These are phyloP conservation scores for Macaca nemestrina DNA, from an alignment of 2,113 vertebrate species.

Conservation along the genomic window DNA sequence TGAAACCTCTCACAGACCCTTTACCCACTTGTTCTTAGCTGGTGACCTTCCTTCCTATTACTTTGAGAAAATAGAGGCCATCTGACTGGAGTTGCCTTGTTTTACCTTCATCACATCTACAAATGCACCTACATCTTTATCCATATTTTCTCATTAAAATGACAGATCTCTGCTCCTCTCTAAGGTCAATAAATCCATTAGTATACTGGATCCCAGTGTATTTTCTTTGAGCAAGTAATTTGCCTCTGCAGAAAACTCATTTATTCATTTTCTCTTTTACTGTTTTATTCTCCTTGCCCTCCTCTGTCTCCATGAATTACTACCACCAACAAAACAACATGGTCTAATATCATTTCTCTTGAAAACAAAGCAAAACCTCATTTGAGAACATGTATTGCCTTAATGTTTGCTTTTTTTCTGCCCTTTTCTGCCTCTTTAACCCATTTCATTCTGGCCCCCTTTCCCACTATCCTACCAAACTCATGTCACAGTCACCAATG, in stretches of 20 bases:
- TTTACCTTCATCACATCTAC: not conserved
- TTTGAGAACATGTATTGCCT: not conserved
- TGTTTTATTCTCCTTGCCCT: not conserved
- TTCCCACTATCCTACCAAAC: not conserved
- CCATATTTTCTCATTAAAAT: not conserved
- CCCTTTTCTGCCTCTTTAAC: not conserved
- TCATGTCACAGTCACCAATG: not conserved
- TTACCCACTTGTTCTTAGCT: not conserved
- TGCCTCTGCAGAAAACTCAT: not conserved
- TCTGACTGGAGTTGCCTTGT: not conserved
- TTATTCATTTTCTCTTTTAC: not conserved
- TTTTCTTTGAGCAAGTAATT: not conserved
- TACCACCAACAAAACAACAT: not conserved
- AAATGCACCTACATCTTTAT: not conserved
- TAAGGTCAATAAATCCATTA: not conserved
- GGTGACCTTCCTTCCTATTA: not conserved
- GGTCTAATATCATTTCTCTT: not conserved
- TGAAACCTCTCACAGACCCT: not conserved
- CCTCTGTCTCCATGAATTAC: not conserved
- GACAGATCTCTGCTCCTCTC: not conserved
- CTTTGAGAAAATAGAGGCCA: not conserved
- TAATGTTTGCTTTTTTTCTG: not conserved
- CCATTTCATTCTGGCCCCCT: rapidly evolving
- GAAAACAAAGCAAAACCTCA: not conserved
- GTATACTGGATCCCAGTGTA: not conserved